Evolutionary conservation across 2,888 invertebrate genomes (phyloP).

Genomic region (Caenorhabditis sp.): DNA sequence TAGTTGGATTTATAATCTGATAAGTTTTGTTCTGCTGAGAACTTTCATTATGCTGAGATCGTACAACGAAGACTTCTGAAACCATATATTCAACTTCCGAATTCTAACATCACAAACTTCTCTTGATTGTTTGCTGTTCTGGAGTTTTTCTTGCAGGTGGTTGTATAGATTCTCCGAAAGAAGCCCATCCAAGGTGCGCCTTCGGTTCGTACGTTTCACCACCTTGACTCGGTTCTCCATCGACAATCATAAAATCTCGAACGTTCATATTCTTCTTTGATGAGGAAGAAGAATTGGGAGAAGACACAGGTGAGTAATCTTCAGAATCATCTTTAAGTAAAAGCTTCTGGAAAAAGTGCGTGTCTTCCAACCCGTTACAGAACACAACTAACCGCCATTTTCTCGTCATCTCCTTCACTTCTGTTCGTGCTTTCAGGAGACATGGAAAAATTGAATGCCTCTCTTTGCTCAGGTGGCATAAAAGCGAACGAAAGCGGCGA

Average conservation of each 20-base stretch:
- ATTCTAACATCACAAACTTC: conserved; percentile 7
- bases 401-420: not conserved
- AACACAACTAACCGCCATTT: too few species aligned
- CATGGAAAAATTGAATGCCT: conserved; percentile 12
- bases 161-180: conserved; percentile 30
- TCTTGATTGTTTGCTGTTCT: not conserved
- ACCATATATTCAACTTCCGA: not conserved
- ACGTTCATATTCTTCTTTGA: conserved; percentile 3
- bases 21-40: not conserved
- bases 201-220: conserved; percentile 17
- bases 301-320: not conserved
- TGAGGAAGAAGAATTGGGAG: not conserved
- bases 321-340: not conserved
- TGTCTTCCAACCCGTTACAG: too few species aligned
- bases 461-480: conserved; percentile 12
- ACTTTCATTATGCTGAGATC: conserved; percentile 7
- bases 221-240: conserved; percentile 16
- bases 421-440: not conserved
- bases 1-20: not conserved
- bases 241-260: conserved; percentile 11
- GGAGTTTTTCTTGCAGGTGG: not conserved
- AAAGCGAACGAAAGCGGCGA: conserved; percentile 27
- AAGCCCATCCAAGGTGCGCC: conserved; percentile 48
- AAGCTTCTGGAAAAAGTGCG: not conserved
- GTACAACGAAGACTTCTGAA: conserved; percentile 43